These are phyloP conservation scores for Tipula confusa DNA, from an alignment of 2,888 invertebrate species.

Conservation along the genomic window DNA sequence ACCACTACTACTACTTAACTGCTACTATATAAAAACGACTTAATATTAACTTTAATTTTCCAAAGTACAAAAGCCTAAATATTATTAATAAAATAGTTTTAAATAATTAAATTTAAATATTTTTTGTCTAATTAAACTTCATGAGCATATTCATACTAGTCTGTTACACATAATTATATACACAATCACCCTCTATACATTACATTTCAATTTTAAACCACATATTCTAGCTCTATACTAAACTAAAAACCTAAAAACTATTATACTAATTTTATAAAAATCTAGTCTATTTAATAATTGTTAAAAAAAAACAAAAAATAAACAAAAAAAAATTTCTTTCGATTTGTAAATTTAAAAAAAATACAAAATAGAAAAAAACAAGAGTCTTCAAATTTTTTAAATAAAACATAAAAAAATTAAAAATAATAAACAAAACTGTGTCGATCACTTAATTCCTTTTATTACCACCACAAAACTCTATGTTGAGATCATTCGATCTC, in stretches of 20 bases:
- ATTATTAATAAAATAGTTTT: not conserved
- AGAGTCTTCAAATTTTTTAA: not conserved
- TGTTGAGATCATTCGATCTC: not conserved
- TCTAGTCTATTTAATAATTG: conserved; percentile 12
- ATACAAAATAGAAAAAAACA: not conserved
- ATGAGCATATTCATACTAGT: conserved; percentile 20
- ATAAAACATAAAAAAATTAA: not conserved
- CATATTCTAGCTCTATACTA: not conserved
- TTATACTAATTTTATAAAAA: not conserved
- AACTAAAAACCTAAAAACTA: not conserved
- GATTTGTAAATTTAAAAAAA: not conserved
- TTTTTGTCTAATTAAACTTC: not conserved
- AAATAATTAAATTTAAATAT: not conserved
- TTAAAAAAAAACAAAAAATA: not conserved
- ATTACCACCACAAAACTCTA: not conserved
- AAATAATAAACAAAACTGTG: not conserved
- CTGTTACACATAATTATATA: not conserved
- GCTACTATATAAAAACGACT: not conserved
- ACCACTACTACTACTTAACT: no score
- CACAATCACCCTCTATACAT: not conserved
- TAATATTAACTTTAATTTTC: conserved; percentile 12
- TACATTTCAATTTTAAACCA: not conserved
- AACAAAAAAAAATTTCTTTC: not conserved
- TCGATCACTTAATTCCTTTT: not conserved
- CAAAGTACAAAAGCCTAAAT: not conserved